Conservation (phyloP, 2,888 invertebrate species). For the Perdita meconis region DNA sequence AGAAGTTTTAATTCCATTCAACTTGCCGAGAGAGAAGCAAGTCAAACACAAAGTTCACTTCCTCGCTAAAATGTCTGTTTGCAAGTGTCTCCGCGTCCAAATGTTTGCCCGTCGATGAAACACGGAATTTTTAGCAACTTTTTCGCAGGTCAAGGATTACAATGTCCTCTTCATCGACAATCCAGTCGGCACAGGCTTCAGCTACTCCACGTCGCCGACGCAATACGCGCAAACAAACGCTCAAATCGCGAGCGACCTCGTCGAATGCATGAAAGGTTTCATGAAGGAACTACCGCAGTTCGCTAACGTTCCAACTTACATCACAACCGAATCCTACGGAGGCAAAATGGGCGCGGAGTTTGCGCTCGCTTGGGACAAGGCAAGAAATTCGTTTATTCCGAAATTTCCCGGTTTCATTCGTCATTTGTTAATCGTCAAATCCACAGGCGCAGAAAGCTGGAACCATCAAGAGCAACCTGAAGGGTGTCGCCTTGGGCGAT, state of each 20-base stretch:
- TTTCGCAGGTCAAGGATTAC: conserved; percentile 88
- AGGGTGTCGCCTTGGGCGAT: conserved; percentile 93
- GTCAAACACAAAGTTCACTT: no score
- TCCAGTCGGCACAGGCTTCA: conserved; percentile 95
- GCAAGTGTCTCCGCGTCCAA: no score
- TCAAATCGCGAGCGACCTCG: conserved; percentile 91
- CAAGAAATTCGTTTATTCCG: conserved; percentile 70
- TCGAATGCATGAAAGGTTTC: conserved; percentile 90
- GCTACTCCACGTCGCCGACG: conserved; percentile 88
- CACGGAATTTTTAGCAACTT: background rate
- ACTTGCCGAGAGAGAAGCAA: no score
- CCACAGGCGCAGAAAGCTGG: conserved; percentile 87
- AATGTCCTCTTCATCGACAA: conserved; percentile 95
- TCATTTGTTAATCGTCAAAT: background rate
- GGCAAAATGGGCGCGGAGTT: conserved; percentile 97
- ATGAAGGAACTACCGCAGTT: conserved; percentile 89
- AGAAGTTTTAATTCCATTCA: no score
- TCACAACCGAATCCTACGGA: conserved; percentile 96
- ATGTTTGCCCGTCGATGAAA: no score
- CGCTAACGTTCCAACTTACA: conserved; percentile 90
- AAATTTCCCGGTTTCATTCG: no score
- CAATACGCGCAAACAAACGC: conserved; percentile 86
- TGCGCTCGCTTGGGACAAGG: conserved; percentile 86
- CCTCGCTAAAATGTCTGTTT: no score
- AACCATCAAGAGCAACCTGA: conserved; percentile 88